A percentile compares a stretch with the other conserved stretches of the same genome.
Conservation (phyloP, 2,888 invertebrate species). For the Drosophila trichaetosa region DNA sequence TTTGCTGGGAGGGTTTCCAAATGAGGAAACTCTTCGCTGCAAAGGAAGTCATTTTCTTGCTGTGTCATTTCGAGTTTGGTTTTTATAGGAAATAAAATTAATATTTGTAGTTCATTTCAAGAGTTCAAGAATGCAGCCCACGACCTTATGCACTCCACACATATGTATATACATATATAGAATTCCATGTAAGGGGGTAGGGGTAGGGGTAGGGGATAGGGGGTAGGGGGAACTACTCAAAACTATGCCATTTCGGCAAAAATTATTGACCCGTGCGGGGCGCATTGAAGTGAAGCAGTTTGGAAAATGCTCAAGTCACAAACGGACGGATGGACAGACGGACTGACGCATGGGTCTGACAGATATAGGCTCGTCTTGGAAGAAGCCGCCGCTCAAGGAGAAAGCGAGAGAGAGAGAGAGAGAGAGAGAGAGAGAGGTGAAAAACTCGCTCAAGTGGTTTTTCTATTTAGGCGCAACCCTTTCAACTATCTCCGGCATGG, state of each 20-base stretch:
- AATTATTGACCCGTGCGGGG: slow-evolving; percentile 71
- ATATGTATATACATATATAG: neutral
- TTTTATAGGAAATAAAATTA: slow-evolving; percentile 31
- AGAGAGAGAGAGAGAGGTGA: neutral
- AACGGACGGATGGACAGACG: neutral
- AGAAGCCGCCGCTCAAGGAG: slow-evolving; percentile 27
- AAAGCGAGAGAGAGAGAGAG: neutral
- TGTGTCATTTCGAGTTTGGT: slow-evolving; percentile 37
- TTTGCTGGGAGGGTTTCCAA: neutral
- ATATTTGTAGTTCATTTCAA: slow-evolving; percentile 35
- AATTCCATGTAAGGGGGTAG: neutral
- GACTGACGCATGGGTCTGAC: slow-evolving; percentile 42
- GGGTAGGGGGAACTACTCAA: neutral
- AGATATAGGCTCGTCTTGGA: slow-evolving; percentile 50
- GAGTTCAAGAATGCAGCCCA: slow-evolving; percentile 58
- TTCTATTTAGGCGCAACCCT: slow-evolving; percentile 43
- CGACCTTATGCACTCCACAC: slow-evolving; percentile 60
- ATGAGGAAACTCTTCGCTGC: neutral
- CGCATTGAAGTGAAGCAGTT: slow-evolving; percentile 73
- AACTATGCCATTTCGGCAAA: slow-evolving; percentile 45
- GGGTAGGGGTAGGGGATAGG: neutral
- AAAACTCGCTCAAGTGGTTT: slow-evolving; percentile 60
- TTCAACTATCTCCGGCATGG: slow-evolving; percentile 37
- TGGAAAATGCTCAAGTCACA: slow-evolving; percentile 75
- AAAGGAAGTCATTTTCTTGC: slow-evolving; percentile 33